Evolutionary conservation across 2,113 vertebrate species (phyloP), one percentile per base, ranked within the genome.

Genomic region (Trachemys scripta): DNA sequence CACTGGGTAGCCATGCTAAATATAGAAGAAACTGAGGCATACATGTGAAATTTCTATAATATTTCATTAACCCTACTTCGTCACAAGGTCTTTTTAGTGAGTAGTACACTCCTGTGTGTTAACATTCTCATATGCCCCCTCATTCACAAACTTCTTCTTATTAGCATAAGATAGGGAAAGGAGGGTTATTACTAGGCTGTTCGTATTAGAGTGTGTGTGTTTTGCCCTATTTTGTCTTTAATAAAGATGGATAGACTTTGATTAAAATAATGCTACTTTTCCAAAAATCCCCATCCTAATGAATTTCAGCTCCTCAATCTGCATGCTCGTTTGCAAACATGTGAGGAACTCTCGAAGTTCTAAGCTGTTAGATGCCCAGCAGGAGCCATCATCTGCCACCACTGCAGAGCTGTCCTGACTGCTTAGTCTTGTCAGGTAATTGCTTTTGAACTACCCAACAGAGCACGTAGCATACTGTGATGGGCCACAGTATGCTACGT

Each of bases 141-240:
- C 54, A 29, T 84, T 76, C 38, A 47, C 62, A 90, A 62, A 93
- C 51, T 87, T 50, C 53, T 25, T 93, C 47, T 65, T 90, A 57
- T 56, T 2, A 72, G n/a, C 81, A 86, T 57, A 57, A 57, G 13
- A 17, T 82, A n/a, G 53, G 86, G 88, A 91, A 94, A 93, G 50
- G 80, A 31, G n/a, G 88, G 53, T 16, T 57, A n/a, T 57, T 53
- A 42, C 13, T 27, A 82, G 4, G 20, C 24, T 86, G 88, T 92
- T 51, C 82, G n/a, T 89, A 89, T 95, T 81, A 90, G 47, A 85
- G 24, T 72, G 17, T 95, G 42, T 87, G 27, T 75, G 35, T 81
- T 88, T 93, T 92, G 90, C 27, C 35, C 42, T 87, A 91, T 85
- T 65, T 94, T 85, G 86, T 90, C 51, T 82, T 84, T 94, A 91